These are phyloP conservation scores for Helogale parvula DNA, from an alignment of 2,113 vertebrate genomes.

Conservation along the genomic window DNA sequence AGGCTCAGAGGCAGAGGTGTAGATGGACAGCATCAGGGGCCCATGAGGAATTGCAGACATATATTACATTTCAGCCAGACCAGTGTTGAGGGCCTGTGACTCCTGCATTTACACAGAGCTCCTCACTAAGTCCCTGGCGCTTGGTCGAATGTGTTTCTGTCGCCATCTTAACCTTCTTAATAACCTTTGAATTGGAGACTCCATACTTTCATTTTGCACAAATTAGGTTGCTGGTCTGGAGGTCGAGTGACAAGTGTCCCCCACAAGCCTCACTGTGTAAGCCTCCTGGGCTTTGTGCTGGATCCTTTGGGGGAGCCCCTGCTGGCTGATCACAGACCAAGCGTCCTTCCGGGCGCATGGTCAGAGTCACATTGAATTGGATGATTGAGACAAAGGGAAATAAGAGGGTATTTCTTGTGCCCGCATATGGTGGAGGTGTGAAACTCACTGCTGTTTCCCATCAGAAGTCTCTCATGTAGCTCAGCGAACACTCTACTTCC, in stretches of 20 bases:
- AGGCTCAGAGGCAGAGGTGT: not conserved
- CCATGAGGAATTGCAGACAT: not conserved
- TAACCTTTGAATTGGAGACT: not conserved
- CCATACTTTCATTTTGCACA: not conserved
- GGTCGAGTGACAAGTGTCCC: not conserved
- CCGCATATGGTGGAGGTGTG: too few species aligned
- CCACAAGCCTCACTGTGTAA: not conserved
- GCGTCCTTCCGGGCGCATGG: not conserved
- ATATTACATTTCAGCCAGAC: not conserved
- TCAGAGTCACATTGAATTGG: not conserved
- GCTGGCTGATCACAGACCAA: too few species aligned
- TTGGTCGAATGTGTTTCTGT: not conserved
- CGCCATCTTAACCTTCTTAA: not conserved
- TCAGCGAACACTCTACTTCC: not conserved
- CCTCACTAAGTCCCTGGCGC: fast-evolving
- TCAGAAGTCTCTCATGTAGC: not conserved
- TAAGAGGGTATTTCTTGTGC: not conserved
- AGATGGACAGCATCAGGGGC: not conserved
- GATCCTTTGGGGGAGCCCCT: fast-evolving
- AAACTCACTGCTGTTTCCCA: fast-evolving
- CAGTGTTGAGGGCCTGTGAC: not conserved
- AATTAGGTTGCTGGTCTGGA: not conserved
- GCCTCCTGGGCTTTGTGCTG: not conserved
- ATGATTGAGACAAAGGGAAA: not conserved
- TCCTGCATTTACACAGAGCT: fast-evolving